Evolutionary conservation across 2,888 invertebrate genomes (phyloP).

Genomic region (Drosophila stalkeri): DNA sequence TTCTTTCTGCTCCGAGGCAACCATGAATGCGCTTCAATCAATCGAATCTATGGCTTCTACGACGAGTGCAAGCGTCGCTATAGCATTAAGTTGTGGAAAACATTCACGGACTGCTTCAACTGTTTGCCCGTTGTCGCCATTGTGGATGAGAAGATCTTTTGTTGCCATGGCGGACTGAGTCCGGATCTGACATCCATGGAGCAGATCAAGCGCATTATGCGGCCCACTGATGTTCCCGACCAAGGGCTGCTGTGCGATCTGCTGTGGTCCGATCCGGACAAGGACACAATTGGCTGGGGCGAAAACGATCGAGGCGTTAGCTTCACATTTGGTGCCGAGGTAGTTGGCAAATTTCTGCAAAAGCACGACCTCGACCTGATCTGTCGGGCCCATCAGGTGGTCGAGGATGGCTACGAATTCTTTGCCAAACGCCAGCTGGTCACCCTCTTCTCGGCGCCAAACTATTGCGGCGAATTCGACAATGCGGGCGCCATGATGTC

Average conservation of each 20-base stretch:
- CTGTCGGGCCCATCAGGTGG: conserved; percentile 98
- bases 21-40: conserved; percentile 98
- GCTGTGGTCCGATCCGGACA: conserved; percentile 98
- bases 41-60: conserved; percentile 97
- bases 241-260: conserved; percentile 97
- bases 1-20: conserved; percentile 98
- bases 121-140: conserved; percentile 99
- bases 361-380: conserved; percentile 99
- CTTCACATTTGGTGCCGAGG: conserved; percentile 98
- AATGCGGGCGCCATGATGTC: conserved; percentile 98
- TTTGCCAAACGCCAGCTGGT: conserved; percentile 98
- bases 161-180: conserved; percentile 92
- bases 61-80: conserved; percentile 97
- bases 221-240: conserved; percentile 98
- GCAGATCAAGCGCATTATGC: conserved; percentile 98
- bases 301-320: conserved; percentile 99
- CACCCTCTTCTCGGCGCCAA: conserved; percentile 94
- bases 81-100: conserved; percentile 99
- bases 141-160: conserved; percentile 92
- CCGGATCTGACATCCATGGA: conserved; percentile 97
- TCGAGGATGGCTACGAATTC: conserved; percentile 98
- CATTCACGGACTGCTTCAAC: conserved; percentile 99
- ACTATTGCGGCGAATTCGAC: conserved; percentile 93
- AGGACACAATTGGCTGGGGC: conserved; percentile 98
- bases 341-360: conserved; percentile 86